Evolutionary conservation across 1,140 invertebrate genomes (phyloP), one percentile per base, ranked within the genome.

Genomic region (Ephestia elutella): DNA sequence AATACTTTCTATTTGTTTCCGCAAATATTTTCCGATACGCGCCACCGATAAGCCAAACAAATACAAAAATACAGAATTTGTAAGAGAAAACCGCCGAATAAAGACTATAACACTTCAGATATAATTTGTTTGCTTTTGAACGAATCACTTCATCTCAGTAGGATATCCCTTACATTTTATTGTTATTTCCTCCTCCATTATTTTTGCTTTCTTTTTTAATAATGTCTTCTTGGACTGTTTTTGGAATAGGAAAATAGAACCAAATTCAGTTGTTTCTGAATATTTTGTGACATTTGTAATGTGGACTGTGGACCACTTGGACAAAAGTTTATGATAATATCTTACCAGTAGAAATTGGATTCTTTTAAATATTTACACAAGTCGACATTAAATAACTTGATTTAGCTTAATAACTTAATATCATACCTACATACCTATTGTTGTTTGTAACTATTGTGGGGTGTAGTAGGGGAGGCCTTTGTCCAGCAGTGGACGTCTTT

Each of bases 81-180:
- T 21, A 21, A 53, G 7, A 53, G 19, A 53, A 53, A 53, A 53
- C 50, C 50, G 50, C 50, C n/a, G 50, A 53, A 53, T 25, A 53
- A 53, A 53, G 50, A 53, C 50, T 25, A 53, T 53, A 53, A 53
- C 50, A 53, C 50, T 53, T 53, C 50, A 53, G 50, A 53, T 25
- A 53, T 53, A 25, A 53, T 53, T 53, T 53, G 50, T 25, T 53
- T 53, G 38, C 50, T 20, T 53, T 25, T 53, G 50, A 53, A 21
- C 50, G 50, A 53, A 53, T 53, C 50, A 53, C 50, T 53, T 21
- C 50, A 53, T 53, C 50, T 25, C 19, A 25, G 19, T 18, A 4
- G 13, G 50, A 53, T 53, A 53, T 53, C 21, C 13, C 20, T 53
- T 25, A 53, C 21, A 53, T 53, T 53, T 53, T 53, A 25, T 25